Conservation (phyloP, 2,888 invertebrate genomes). For the Ichneumoninae sp. region DNA sequence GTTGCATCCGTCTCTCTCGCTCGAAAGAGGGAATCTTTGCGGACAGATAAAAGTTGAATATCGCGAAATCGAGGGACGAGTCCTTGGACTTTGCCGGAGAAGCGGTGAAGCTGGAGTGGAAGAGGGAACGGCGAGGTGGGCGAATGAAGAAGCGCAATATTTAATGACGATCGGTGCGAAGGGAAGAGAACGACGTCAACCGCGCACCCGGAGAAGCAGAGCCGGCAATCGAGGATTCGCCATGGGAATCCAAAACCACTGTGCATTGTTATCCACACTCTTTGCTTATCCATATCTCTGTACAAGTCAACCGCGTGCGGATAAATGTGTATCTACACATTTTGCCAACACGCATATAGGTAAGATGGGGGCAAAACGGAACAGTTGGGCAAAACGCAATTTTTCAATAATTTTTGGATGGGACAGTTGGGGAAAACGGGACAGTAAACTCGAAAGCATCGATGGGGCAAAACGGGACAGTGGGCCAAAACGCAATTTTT, state of each 20-base stretch:
- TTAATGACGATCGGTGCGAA: slow-evolving; percentile 66
- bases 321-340: background rate
- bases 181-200: slow-evolving; percentile 4
- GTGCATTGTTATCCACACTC: background rate
- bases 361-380: too few relatives aligned
- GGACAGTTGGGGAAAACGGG: too few relatives aligned
- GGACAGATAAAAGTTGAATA: background rate
- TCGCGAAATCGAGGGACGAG: background rate
- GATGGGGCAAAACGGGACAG: too few relatives aligned
- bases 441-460: too few relatives aligned
- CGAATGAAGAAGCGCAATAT: slow-evolving; percentile 57
- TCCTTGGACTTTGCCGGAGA: slow-evolving; percentile 2
- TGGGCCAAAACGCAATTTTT: too few relatives aligned
- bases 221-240: slow-evolving; percentile 14
- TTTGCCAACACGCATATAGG: background rate
- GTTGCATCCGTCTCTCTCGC: background rate
- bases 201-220: background rate
- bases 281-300: background rate
- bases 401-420: too few relatives aligned
- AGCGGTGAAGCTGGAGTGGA: background rate
- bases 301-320: background rate
- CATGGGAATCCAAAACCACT: slow-evolving; percentile 20
- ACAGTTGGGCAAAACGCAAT: too few relatives aligned
- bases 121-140: background rate
- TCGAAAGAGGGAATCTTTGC: background rate